Base-by-base conservation (phyloP, 2,888 invertebrate species). In the Nudaria mundana region DNA sequence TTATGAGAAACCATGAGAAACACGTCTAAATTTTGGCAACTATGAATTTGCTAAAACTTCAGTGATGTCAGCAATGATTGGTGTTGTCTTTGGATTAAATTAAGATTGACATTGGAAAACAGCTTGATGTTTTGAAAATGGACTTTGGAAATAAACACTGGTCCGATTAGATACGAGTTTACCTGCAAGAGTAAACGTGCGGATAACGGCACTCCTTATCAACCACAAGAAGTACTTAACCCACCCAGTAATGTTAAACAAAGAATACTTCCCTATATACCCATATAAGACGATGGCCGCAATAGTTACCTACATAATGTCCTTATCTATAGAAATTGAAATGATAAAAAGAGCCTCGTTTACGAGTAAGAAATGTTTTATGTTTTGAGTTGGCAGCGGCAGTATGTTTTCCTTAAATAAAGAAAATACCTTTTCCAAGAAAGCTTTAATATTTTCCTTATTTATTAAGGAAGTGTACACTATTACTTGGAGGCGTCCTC, bases 131-230 rank as follows among this genome's bases (percentile, higher is more conserved):
- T 48, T 37, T 39, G 44, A 22, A 22, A 26, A 40, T 52, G 32
- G 37, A 42, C 41, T 53, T 49, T 50, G 48, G 47, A 57, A 40
- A 47, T 51, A 48, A 22, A 29, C 41, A 34, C 22, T 33, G 49
- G 52, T 38, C 52, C 53, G 64, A 66, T 69, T 65, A 70, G 65
- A 70, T 65, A 66, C 58, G 45, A 43, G 42, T 44, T 58, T 66
- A 58, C 76, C n/a, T 73, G 66, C 73, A 72, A 68, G 68, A 64
- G 55, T 68, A 75, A 76, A 78, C 80, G 80, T 81, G 81, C 71
- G 76, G 71, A 70, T 79, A 78, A 73, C 76, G 73, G 77, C 56
- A 53, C 41, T 58, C 65, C 61, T 79, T 81, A 81, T 80, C 81
- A 61, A 47, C 54, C 48, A 43, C 23, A 25, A 5, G 20, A 37